Conservation (phyloP, 2,113 vertebrate species). For the Machaerirhynchus nigripectus region DNA sequence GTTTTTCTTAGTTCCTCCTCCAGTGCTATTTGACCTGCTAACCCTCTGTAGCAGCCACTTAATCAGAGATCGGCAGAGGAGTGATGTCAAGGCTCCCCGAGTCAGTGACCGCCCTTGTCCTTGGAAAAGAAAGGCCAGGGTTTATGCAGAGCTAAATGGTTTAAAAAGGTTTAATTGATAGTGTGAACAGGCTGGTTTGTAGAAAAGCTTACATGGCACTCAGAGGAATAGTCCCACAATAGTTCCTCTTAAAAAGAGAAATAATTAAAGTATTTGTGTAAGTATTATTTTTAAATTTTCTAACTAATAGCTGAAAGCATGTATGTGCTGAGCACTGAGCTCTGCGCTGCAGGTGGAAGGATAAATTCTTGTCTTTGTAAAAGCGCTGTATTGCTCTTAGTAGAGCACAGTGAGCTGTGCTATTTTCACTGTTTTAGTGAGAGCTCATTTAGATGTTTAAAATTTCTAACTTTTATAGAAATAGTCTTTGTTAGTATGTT, state of each 20-base stretch:
- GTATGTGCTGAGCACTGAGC: background rate
- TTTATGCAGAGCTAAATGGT: constrained; percentile 65
- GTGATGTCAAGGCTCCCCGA: constrained; percentile 57
- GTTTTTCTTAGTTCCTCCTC: constrained; percentile 50
- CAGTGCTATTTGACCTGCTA: constrained; percentile 68
- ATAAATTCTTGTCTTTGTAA: background rate
- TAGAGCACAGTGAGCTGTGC: background rate
- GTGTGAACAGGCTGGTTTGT: constrained; percentile 33
- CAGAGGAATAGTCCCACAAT: constrained; percentile 33
- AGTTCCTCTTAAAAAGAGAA: background rate
- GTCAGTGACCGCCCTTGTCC: constrained; percentile 73
- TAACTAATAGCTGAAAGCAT: background rate
- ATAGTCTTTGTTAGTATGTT: background rate
- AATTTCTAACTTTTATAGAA: background rate
- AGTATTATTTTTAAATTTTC: background rate
- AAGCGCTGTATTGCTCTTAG: background rate
- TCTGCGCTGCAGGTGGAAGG: background rate
- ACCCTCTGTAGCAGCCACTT: constrained; percentile 63
- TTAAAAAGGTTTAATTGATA: constrained; percentile 73
- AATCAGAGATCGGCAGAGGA: constrained; percentile 69
- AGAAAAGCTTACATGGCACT: background rate
- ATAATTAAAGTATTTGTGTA: background rate
- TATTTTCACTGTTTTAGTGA: background rate
- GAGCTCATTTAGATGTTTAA: background rate
- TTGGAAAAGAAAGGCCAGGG: constrained; percentile 69